Evolutionary conservation across 1,140 invertebrate species (phyloP), one percentile per base, ranked within the genome.

Genomic region (Aricia agestis): DNA sequence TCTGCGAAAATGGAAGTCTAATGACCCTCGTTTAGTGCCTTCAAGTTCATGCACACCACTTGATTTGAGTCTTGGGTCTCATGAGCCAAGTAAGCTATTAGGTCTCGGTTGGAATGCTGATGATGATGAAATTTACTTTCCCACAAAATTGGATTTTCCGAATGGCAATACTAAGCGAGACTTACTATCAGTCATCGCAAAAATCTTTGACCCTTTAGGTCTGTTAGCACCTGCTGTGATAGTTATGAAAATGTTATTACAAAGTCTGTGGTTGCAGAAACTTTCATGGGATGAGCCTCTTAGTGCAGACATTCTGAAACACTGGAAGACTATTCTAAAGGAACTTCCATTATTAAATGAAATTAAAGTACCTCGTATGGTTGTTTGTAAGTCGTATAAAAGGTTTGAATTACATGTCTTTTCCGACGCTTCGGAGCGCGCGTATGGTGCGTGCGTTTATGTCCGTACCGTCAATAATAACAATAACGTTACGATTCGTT

Each of bases 381-480:
- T 25, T 25, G 25, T 25, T 25, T 25, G 25, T 25, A 3, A 25
- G 25, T 25, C 25, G 25, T 25, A 25, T 25, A 25, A 25, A 25
- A 25, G 25, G 25, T 25, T 25, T 25, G 76, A 82, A 25, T 70
- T 79, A 25, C 80, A 80, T 63, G 72, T 82, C 7, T 92, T 89
- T 72, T 71, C 76, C 2, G 89, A 90, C 72, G 81, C 86, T 0
- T 86, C 83, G 2, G 74, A 77, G 58, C 36, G 69, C 19, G 80
- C 84, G 11, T 87, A 85, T 57, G 81, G 82, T 3, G 80, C 84
- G 1, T 78, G 80, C 66, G 19, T 84, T n/a, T 91, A 90, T 77
- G 25, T 89, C 2, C 74, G 84, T 52, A 76, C 68, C 61, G 15
- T 75, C 18, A 70, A 67, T 72, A 17, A 74, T 18, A 32, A 66